phyloP scores from a whole-genome alignment of 2,113 vertebrate genomes.

The Nibea albiflora region DNA sequence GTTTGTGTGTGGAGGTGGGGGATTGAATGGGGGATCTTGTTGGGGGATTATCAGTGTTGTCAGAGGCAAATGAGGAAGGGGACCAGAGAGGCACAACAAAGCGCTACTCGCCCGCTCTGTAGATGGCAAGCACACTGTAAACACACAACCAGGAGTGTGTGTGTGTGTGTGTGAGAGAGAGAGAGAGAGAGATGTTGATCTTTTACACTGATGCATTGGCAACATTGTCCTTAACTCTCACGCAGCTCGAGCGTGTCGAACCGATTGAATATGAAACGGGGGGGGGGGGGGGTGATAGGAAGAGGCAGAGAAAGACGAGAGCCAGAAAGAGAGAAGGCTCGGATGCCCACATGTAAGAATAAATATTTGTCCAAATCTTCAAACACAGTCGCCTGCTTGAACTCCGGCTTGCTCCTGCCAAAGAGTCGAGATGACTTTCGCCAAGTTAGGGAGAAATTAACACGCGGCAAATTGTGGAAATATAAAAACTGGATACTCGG shows the following conservation, averaged over 20 bases:
- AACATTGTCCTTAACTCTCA: constrained; percentile 28
- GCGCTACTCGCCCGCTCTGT: constrained; percentile 30
- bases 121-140: constrained; percentile 46
- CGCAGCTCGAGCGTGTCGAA: background rate
- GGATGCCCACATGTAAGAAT: background rate
- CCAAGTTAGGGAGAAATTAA: constrained; percentile 18
- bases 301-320: background rate
- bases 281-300: background rate
- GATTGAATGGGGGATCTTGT: constrained; percentile 62
- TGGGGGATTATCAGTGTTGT: constrained; percentile 74
- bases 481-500: background rate
- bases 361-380: constrained; percentile 29
- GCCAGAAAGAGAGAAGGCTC: constrained; percentile 14
- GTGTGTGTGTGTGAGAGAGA: background rate
- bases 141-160: constrained; percentile 35
- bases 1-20: constrained; percentile 34
- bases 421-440: background rate
- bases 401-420: background rate
- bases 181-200: constrained; percentile 5
- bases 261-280: constrained; percentile 16
- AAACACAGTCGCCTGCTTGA: background rate
- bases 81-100: constrained; percentile 54
- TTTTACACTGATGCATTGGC: constrained; percentile 11
- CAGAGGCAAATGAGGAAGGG: constrained; percentile 66
- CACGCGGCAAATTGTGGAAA: background rate